Base-by-base conservation (phyloP, 2,888 invertebrate species). In the Gibbula magus region DNA sequence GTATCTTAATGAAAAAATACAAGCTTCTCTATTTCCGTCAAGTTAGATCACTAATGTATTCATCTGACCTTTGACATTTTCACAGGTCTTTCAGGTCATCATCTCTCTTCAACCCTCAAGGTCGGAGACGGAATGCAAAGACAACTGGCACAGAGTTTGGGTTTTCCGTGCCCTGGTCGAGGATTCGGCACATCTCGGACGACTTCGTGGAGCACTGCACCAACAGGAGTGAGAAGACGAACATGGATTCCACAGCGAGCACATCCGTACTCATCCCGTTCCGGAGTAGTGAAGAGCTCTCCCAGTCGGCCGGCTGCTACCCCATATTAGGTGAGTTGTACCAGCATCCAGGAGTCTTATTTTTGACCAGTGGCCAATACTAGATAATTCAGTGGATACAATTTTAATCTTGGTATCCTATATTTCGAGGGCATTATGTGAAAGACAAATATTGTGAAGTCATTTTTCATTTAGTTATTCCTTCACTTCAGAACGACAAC, bases 271-370 rank as follows among this genome's bases (percentile, higher is more conserved):
- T 84, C 0, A 78, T 74, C 20, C 84, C 86, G 3, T 82, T 82
- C 54, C 45, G 45, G 45, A 84, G 84, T 75, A 80, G 83, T 0
- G 87, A 87, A 61, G 86, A 87, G 25, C 25, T 87, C 10, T 84
- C 88, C 1, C 84, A 87, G 8, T 88, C 88, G n/a, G 75, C 86
- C 45, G 83, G 86, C 1, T 83, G 83, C 77, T 86, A 81, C 53
- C 82, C 84, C 13, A 81, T 81, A 35, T 73, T 25, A 22, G 84
- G 85, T 82, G 52, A 79, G 81, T 13, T 70, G 13, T 5, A 20
- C 32, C 32, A 10, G n/a, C n/a, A n/a, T n/a, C n/a, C n/a, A n/a
- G n/a, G n/a, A n/a, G n/a, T n/a, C n/a, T n/a, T n/a, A n/a, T n/a
- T n/a, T n/a, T n/a, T n/a, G n/a, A n/a, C n/a, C n/a, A n/a, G n/a